Evolutionary conservation across 2,113 vertebrate species (phyloP).

Genomic region (Chaenogobius annularis): DNA sequence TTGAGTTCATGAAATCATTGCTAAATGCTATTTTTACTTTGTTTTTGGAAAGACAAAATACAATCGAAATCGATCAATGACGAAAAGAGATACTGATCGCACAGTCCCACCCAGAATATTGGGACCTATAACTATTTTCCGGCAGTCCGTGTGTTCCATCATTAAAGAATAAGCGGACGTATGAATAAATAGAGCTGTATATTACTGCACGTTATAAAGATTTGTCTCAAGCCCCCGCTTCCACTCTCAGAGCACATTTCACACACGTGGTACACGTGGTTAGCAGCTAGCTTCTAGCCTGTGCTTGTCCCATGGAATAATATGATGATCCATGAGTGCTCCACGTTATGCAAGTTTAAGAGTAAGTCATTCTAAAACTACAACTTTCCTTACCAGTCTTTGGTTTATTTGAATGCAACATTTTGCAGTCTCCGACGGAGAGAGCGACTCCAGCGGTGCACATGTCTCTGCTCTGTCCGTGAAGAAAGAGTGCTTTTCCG

Average conservation of each 20-base stretch:
- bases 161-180: background rate
- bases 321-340: background rate
- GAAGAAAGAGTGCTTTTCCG: slow-evolving; percentile 23
- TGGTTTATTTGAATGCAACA: slow-evolving; percentile 6
- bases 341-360: background rate
- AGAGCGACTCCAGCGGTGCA: background rate
- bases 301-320: background rate
- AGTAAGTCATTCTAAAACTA: background rate
- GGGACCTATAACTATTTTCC: too few relatives aligned
- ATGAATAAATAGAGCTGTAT: background rate
- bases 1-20: too few relatives aligned
- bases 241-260: background rate
- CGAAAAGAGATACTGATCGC: too few relatives aligned
- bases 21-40: too few relatives aligned
- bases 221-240: background rate
- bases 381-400: fast-evolving
- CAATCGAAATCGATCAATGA: too few relatives aligned
- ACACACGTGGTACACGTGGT: slow-evolving; percentile 70
- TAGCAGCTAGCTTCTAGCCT: background rate
- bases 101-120: too few relatives aligned
- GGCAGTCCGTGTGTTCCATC: too few relatives aligned
- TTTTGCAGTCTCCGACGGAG: too few relatives aligned
- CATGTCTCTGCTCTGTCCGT: background rate
- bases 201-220: too few relatives aligned
- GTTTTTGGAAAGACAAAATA: too few relatives aligned